These are phyloP conservation scores for Paratilapia polleni DNA, from an alignment of 2,113 vertebrate genomes.

Conservation along the genomic window DNA sequence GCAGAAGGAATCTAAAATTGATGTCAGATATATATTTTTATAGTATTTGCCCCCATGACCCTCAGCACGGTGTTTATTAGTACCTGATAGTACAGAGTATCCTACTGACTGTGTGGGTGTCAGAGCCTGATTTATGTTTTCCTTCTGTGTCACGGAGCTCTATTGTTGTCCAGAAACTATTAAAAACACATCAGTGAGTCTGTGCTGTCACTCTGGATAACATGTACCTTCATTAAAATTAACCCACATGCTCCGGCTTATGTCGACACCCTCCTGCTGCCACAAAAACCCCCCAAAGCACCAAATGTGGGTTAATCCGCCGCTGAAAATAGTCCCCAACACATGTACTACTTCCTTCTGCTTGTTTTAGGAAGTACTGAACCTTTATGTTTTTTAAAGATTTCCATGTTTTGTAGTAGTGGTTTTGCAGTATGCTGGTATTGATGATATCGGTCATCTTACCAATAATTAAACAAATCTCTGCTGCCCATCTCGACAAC, in stretches of 20 bases:
- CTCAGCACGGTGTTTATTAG: neutral
- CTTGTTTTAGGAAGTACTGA: neutral
- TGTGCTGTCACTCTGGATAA: neutral
- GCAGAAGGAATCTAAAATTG: neutral
- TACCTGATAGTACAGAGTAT: neutral
- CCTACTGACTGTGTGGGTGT: neutral
- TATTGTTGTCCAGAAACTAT: neutral
- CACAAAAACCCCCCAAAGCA: neutral
- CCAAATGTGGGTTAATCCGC: neutral
- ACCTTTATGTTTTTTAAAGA: neutral
- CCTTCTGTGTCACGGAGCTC: neutral
- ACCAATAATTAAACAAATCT: too few species aligned
- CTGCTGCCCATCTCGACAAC: too few species aligned
- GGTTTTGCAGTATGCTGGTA: too few species aligned
- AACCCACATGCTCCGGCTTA: rapidly evolving
- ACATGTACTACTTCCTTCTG: rapidly evolving
- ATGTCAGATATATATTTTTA: neutral
- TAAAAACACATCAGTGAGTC: neutral
- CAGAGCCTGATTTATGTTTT: neutral
- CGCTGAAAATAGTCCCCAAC: rapidly evolving
- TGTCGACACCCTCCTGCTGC: neutral
- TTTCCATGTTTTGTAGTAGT: too few species aligned
- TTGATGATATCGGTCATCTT: too few species aligned
- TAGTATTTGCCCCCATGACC: neutral
- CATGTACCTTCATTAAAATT: neutral